Evolutionary conservation across 2,113 vertebrate genomes (phyloP).

Genomic region (Solea senegalensis): DNA sequence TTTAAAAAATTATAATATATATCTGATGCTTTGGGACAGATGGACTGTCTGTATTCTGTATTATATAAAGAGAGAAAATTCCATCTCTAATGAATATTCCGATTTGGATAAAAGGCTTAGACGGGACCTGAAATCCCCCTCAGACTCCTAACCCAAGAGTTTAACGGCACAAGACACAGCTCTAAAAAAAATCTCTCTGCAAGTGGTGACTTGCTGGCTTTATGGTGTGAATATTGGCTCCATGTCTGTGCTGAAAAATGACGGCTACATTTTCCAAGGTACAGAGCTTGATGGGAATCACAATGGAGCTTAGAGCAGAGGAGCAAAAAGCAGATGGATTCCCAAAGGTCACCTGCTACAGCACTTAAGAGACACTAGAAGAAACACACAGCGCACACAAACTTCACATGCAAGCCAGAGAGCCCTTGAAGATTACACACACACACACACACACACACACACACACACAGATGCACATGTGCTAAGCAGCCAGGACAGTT

Average conservation of each 20-base stretch:
- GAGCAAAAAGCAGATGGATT: conserved; percentile 55
- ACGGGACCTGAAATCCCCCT: conserved; percentile 46
- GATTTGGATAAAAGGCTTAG: conserved; percentile 21
- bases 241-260: conserved; percentile 47
- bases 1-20: not conserved
- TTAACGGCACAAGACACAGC: conserved; percentile 52
- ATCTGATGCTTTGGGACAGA: conserved; percentile 2
- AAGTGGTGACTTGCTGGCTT: conserved; percentile 60
- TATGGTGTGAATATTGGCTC: conserved; percentile 59
- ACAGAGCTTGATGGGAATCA: conserved; percentile 48
- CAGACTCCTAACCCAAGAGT: conserved; percentile 38
- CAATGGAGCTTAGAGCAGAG: conserved; percentile 42
- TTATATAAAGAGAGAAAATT: not conserved
- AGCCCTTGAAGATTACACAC: conserved; percentile 50
- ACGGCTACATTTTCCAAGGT: conserved; percentile 43
- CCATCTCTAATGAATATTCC: conserved; percentile 2
- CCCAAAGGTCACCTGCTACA: conserved; percentile 46
- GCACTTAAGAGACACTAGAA: conserved; percentile 45
- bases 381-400: conserved; percentile 50
- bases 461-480: conserved; percentile 30
- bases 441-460: too few relatives aligned
- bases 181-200: conserved; percentile 42
- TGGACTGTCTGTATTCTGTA: not conserved
- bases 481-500: conserved; percentile 48
- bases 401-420: conserved; percentile 59